A percentile compares a stretch with the other conserved stretches of the same genome.
These are phyloP conservation scores for Argynnis bischoffii DNA, from an alignment of 2,888 invertebrate species.

Conservation along the genomic window DNA sequence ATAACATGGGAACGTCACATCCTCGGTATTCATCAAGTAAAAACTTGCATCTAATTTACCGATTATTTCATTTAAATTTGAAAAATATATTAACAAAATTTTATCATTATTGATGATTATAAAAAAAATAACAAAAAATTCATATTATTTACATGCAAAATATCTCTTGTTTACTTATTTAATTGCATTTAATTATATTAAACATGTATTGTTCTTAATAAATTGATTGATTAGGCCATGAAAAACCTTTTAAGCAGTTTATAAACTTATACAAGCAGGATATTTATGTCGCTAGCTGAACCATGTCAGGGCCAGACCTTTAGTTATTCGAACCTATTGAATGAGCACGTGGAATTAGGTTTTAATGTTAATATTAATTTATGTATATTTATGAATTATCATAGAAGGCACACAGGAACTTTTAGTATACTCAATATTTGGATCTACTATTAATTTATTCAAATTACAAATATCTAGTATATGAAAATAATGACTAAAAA, in stretches of 20 bases:
- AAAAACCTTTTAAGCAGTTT: constrained; percentile 12
- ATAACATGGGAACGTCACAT: too few species aligned
- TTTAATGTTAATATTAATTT: not conserved
- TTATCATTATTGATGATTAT: too few species aligned
- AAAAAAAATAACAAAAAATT: too few species aligned
- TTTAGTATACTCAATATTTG: not conserved
- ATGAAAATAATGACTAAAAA: not conserved
- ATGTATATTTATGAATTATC: not conserved
- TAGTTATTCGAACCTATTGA: constrained; percentile 50
- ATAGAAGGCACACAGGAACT: too few species aligned
- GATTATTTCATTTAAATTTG: too few species aligned
- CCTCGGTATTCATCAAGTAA: too few species aligned
- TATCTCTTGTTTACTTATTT: too few species aligned
- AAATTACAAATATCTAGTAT: not conserved
- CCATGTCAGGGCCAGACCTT: constrained; percentile 69
- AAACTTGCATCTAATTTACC: too few species aligned
- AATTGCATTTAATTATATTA: not conserved
- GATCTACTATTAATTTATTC: too few species aligned
- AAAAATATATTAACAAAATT: too few species aligned
- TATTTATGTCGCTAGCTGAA: constrained; percentile 53
- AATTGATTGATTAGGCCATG: constrained; percentile 17
- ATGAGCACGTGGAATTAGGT: constrained; percentile 4
- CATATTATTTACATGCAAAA: too few species aligned
- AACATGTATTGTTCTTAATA: not conserved
- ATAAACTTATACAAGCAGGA: constrained; percentile 16